Base-by-base conservation (phyloP, 1,140 invertebrate genomes). In the Stenopsyche tienmushanensis region DNA sequence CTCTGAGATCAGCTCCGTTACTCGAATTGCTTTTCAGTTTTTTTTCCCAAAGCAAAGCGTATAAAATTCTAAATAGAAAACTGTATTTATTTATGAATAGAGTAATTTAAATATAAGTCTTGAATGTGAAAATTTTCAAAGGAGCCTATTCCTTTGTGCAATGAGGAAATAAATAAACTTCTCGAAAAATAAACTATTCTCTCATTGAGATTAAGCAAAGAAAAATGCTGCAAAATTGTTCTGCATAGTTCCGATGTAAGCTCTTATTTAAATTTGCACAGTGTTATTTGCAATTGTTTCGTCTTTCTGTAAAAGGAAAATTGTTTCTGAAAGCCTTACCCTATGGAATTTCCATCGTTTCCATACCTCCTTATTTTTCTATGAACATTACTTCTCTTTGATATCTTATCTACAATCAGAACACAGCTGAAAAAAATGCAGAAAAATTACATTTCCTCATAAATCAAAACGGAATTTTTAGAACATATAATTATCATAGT, bases 201-300 rank as follows among this genome's bases (percentile, higher is more conserved):
- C 29, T 34, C 29, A 13, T 5, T 7, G 29, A 34, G 29, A 34
- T 34, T 34, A 34, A 34, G 29, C 29, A 34, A 34, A 34, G 29
- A 34, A 34, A 34, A 34, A 34, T 34, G 29, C 29, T 34, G 53
- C 15, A 57, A 57, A 57, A 57, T 57, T 57, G 53, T 42, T 57
- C 50, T 15, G 50, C 50, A 3, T 23, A 25, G 23, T 53, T 53
- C 53, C 34, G 21, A 57, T 57, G 53, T 57, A 57, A 57, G 53
- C 53, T 47, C 17, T 47, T 57, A 25, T 57, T 57, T 57, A 57
- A 57, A 57, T 57, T 57, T 57, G 53, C 34, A 57, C 53, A 25
- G 26, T 21, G 53, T 42, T 42, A 29, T 42, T 57, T 42, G 29
- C 53, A 25, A 57, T 57, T 57, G 53, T 42, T 53, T 53, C 50